These are phyloP conservation scores for Scaptomyza caliginosa DNA, from an alignment of 2,888 invertebrate genomes.

Conservation along the genomic window DNA sequence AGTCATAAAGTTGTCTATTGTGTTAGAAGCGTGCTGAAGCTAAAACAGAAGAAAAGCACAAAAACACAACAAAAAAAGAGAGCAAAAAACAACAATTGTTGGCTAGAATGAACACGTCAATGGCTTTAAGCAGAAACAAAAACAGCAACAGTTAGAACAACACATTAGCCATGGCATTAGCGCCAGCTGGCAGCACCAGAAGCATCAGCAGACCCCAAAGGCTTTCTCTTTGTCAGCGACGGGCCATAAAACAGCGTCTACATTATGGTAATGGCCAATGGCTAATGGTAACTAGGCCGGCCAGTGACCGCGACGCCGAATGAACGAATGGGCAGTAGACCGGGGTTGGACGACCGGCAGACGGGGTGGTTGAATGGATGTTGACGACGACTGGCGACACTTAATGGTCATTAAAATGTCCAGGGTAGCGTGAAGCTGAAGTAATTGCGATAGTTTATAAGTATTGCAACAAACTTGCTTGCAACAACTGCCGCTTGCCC, in stretches of 20 bases:
- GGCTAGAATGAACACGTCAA: conserved; percentile 34
- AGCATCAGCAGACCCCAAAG: conserved; percentile 9
- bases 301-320: conserved; percentile 62
- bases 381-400: conserved; percentile 40
- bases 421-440: conserved; percentile 61
- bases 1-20: conserved; percentile 52
- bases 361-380: not conserved
- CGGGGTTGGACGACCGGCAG: conserved; percentile 1
- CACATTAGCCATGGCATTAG: conserved; percentile 61
- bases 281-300: conserved; percentile 65
- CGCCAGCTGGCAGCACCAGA: conserved; percentile 53
- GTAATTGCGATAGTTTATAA: conserved; percentile 72
- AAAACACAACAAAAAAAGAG: no score
- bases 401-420: conserved; percentile 65
- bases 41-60: not conserved
- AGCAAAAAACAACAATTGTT: no score
- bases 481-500: conserved; percentile 15
- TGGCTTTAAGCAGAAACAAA: conserved; percentile 23
- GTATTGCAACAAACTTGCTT: conserved; percentile 44
- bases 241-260: conserved; percentile 62
- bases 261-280: conserved; percentile 61
- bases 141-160: conserved; percentile 27
- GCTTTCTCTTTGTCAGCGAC: conserved; percentile 44
- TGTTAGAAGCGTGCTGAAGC: conserved; percentile 11
- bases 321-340: not conserved